Conservation (phyloP, 2,888 invertebrate genomes). For the Noctua pronuba region DNA sequence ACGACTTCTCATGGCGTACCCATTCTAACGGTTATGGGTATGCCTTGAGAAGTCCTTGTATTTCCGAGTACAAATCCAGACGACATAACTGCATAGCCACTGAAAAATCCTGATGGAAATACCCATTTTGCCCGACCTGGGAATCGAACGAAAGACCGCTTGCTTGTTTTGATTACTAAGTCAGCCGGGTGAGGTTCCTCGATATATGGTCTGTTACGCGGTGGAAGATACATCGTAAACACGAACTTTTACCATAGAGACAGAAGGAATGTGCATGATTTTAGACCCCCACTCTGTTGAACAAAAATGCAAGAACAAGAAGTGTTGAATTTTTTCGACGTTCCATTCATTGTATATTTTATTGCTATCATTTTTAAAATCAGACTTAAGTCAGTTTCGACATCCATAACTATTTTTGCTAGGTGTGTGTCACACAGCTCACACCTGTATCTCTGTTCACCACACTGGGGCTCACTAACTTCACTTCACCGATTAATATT, state of each 20-base stretch:
- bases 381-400: not conserved
- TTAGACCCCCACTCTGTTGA: not conserved
- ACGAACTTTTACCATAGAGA: not conserved
- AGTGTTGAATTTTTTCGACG: not conserved
- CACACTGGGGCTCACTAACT: conserved; percentile 3
- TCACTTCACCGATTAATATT: conserved; percentile 13
- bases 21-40: not conserved
- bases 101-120: not conserved
- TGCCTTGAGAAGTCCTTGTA: not conserved
- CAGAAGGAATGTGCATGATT: not conserved
- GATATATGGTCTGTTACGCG: not conserved
- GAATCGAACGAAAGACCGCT: not conserved
- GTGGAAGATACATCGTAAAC: not conserved
- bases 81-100: not conserved
- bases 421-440: not conserved
- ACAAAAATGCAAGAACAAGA: not conserved
- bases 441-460: not conserved
- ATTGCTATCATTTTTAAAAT: not conserved
- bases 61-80: not conserved
- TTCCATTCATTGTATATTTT: not conserved
- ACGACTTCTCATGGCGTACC: not conserved
- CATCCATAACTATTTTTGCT: not conserved
- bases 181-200: not conserved
- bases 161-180: not conserved
- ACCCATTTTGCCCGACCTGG: not conserved